Conservation (phyloP, 2,113 vertebrate species). For the Halcyon senegalensis region DNA sequence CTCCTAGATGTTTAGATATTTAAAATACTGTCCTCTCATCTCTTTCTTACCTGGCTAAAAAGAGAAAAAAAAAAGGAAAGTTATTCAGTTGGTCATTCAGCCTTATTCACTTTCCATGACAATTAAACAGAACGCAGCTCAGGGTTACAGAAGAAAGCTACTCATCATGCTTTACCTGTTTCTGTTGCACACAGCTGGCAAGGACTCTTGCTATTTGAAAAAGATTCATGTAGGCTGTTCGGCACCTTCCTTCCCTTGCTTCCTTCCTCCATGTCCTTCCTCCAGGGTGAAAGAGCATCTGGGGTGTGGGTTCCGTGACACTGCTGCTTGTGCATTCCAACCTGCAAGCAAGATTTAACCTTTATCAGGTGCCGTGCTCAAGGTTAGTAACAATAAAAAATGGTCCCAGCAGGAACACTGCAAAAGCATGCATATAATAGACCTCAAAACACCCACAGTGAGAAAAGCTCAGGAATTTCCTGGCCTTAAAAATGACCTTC, state of each 20-base stretch:
- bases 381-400: conserved; percentile 34
- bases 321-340: neutral
- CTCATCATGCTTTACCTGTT: neutral
- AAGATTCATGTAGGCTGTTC: neutral
- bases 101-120: neutral
- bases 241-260: conserved; percentile 7
- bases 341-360: neutral
- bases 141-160: neutral
- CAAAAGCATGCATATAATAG: neutral
- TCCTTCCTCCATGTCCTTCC: conserved; percentile 1
- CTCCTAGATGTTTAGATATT: neutral
- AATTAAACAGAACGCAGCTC: neutral
- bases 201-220: neutral
- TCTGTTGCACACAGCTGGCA: neutral
- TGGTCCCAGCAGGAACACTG: neutral
- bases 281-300: neutral
- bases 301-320: neutral
- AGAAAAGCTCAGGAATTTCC: conserved; percentile 51
- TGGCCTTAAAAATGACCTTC: conserved; percentile 26
- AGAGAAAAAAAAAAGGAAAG: neutral
- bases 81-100: neutral
- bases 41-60: neutral
- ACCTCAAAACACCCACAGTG: conserved; percentile 4
- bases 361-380: neutral
- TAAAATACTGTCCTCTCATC: neutral